Base-by-base conservation (phyloP, 2,888 invertebrate genomes). In the Mimachlamys varia region DNA sequence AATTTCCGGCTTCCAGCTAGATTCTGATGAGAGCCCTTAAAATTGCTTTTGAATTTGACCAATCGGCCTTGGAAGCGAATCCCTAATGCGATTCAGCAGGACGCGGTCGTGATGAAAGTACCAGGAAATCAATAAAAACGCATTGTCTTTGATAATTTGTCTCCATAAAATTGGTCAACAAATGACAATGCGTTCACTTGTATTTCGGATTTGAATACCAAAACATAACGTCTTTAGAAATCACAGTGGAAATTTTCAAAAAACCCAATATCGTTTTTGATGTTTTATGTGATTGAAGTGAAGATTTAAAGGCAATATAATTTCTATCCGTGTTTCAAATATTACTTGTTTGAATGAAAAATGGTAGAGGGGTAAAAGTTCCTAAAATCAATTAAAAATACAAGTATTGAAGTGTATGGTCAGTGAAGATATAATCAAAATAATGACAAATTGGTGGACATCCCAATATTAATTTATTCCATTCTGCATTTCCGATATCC, bases 11-110 rank as follows among this genome's bases (percentile, higher is more conserved):
- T 27, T 76, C 76, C 4, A 33, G 76, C 33, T 22, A 33, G 76
- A 76, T 33, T 76, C 76, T 76, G 76, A 76, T 76, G 76, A 76
- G 76, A 76, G 33, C 33, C 76, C 76, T 76, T 76, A 76, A 76
- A 76, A 76, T 76, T 76, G 76, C 76, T 76, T 76, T 76, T 76
- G 76, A 76, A 76, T 76, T 76, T 76, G 76, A 76, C 76, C 76
- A 33, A 76, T 76, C 76, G 76, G 76, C 76, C 76, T 76, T 76
- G 76, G 33, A 33, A 76, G 33, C 27, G 76, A 33, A 76, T 76
- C 10, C 76, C 76, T 76, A 33, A 33, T 33, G 76, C 33, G 76
- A 33, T 76, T 76, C 76, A 76, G 76, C 76, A 33, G 76, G 76
- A 33, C 22, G 33, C 17, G 10, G 0, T 33, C 76, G 12, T 33